Conservation (phyloP, 2,888 invertebrate genomes). For the Chrysolina americana region DNA sequence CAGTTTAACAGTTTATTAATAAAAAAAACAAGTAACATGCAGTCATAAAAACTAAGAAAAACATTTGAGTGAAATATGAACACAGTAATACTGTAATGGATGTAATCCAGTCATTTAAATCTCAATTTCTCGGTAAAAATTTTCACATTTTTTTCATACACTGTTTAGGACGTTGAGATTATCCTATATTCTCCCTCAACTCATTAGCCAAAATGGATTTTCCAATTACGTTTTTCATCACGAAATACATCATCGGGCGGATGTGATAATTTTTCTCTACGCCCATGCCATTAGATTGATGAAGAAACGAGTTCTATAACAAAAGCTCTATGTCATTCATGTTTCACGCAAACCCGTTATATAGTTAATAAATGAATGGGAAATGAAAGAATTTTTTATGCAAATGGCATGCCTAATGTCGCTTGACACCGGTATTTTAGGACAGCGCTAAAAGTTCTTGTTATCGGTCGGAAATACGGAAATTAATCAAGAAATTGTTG, state of each 20-base stretch:
- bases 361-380: constrained; percentile 5
- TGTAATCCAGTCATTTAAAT: too few relatives aligned
- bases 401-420: constrained; percentile 1
- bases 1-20: too few relatives aligned
- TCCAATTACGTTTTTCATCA: background rate
- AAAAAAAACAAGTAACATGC: too few relatives aligned
- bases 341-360: constrained; percentile 19
- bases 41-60: too few relatives aligned
- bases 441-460: constrained; percentile 14
- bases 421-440: background rate
- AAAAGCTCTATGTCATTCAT: constrained; percentile 20
- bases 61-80: too few relatives aligned
- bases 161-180: too few relatives aligned
- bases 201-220: background rate
- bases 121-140: too few relatives aligned
- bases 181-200: background rate
- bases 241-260: constrained; percentile 1
- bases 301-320: constrained; percentile 15
- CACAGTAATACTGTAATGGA: too few relatives aligned
- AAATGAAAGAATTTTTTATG: constrained; percentile 17
- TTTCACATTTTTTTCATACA: background rate
- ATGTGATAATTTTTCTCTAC: constrained; percentile 17
- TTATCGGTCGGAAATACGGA: constrained; percentile 10
- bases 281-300: constrained; percentile 19
- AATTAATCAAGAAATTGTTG: constrained; percentile 5